Conservation (phyloP, 1,140 invertebrate genomes). For the Drosophila funebris region DNA sequence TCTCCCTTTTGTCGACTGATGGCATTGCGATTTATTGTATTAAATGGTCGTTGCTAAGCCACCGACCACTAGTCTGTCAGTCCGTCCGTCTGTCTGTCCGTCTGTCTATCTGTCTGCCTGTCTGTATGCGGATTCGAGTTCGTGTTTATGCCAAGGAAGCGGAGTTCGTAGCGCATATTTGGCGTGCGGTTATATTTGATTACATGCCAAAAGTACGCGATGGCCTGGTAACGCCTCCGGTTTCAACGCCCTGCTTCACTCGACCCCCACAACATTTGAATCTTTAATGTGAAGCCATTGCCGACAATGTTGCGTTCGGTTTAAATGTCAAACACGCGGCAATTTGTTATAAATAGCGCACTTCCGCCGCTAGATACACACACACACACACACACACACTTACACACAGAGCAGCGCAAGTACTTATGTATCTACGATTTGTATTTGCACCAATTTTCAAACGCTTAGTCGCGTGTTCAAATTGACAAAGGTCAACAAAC, state of each 20-base stretch:
- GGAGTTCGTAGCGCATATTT: constrained; percentile 53
- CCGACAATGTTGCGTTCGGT: constrained; percentile 60
- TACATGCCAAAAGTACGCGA: constrained; percentile 67
- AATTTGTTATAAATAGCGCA: constrained; percentile 81
- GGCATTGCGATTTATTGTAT: constrained; percentile 60
- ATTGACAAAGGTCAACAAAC: constrained; percentile 80
- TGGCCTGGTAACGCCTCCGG: constrained; percentile 38
- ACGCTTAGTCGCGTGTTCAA: constrained; percentile 73
- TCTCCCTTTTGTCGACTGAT: background rate
- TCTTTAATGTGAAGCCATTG: constrained; percentile 64
- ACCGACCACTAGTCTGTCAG: constrained; percentile 39
- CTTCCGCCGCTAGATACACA: constrained; percentile 59
- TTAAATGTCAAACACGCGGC: constrained; percentile 79
- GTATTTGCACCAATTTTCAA: constrained; percentile 73
- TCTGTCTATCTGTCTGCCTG: constrained; percentile 10
- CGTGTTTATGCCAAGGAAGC: background rate
- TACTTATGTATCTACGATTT: constrained; percentile 24
- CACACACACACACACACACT: background rate
- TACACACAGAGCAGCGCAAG: constrained; percentile 3
- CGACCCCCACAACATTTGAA: constrained; percentile 31
- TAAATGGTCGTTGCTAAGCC: constrained; percentile 64
- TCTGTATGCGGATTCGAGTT: background rate
- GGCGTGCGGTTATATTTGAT: constrained; percentile 80
- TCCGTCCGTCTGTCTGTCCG: constrained; percentile 26
- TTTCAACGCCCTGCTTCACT: constrained; percentile 1